Percentiles rank a stretch among this genome's conserved stretches.
phyloP scores from a whole-genome alignment of 2,797 vertebrate species.

The Microctenopoma lineatum region DNA sequence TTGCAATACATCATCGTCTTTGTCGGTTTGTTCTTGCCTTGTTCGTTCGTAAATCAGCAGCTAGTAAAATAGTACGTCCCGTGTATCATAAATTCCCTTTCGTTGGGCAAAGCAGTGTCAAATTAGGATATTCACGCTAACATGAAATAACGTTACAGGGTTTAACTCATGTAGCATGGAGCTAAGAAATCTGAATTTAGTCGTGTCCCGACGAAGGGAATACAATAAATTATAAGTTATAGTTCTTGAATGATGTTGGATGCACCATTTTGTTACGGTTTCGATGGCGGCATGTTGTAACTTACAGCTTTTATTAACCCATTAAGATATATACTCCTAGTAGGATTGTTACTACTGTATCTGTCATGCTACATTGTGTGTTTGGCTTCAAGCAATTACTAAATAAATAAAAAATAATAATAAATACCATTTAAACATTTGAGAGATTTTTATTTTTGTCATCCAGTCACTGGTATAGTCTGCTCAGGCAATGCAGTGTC shows the following conservation, averaged over 20 bases:
- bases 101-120: not conserved
- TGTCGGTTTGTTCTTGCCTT: slow-evolving; percentile 6
- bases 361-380: not conserved
- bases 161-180: not conserved
- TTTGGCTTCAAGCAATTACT: not conserved
- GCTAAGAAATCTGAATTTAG: slow-evolving; percentile 32
- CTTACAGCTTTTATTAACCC: not conserved
- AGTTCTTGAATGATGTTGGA: not conserved
- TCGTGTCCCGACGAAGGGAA: slow-evolving; percentile 11
- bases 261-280: not conserved
- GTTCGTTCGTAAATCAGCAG: not conserved
- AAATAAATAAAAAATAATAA: too few species aligned
- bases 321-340: not conserved
- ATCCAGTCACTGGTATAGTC: not conserved
- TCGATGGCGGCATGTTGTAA: not conserved
- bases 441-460: too few species aligned
- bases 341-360: not conserved
- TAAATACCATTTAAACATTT: not conserved
- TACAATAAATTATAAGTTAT: not conserved
- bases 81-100: not conserved
- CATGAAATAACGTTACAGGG: not conserved
- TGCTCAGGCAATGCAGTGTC: not conserved
- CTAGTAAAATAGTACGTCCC: rapidly evolving
- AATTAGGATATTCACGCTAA: not conserved
- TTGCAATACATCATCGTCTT: slow-evolving; percentile 18